Evolutionary conservation across 2,888 invertebrate genomes (phyloP), one percentile per base, ranked within the genome.

Genomic region (Lottia gigantea): DNA sequence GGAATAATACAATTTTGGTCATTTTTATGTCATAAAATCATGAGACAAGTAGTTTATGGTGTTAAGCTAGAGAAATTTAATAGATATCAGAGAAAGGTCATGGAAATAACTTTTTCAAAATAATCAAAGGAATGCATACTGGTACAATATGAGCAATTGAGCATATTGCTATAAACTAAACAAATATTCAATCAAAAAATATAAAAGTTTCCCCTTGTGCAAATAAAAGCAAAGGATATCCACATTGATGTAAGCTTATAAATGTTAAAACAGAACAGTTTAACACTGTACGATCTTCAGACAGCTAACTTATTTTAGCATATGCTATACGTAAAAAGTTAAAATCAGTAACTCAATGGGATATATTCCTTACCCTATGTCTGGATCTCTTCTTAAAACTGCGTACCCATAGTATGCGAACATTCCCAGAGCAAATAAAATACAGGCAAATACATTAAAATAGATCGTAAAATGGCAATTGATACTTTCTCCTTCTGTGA

Each of bases 391-490:
- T 25, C 70, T 72, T 26, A 78, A 78, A 11, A 78, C 71, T 14
- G 82, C 82, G 72, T 81, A 82, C 11, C 70, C 61, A 67, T 82
- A 73, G 68, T 83, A 84, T 2, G 73, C 46, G 16, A 78, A 79
- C 68, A 80, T 75, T 14, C 67, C 78, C 0, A 80, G 64, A 2
- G 79, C 78, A 72, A 80, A 83, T 61, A 83, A 76, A 31, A 83
- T 82, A 14, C 80, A 75, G 7, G 77, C 79, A 74, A 83, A 80
- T 16, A 83, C 83, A 69, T 72, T 71, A 25, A 80, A 71, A 70
- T 81, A 82, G 23, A 83, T 77, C 0, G 78, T 74, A 46, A 82
- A 81, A 65, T 80, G 76, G 67, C 83, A 83, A 67, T 79, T 78
- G n/a, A 63, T 31, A 1, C 25, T 64, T 25, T 61, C 49, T n/a